Evolutionary conservation across 2,888 invertebrate species (phyloP).

Genomic region (Pseudolycoriella hygida): DNA sequence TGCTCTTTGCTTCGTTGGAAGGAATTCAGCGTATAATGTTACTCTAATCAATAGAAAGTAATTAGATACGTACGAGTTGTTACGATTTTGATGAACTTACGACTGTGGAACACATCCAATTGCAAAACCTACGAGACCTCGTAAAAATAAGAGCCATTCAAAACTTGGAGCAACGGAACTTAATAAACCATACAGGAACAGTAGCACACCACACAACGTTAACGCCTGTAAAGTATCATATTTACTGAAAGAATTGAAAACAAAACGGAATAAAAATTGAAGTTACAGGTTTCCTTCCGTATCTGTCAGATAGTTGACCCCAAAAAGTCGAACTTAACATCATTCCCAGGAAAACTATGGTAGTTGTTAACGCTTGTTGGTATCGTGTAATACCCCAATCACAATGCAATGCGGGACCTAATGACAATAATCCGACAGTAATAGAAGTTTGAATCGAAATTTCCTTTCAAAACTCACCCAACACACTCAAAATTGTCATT

Average conservation of each 20-base stretch:
- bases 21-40: slow-evolving; percentile 88
- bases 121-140: slow-evolving; percentile 87
- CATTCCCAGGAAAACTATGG: slow-evolving; percentile 90
- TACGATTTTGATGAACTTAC: slow-evolving; percentile 39
- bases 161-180: slow-evolving; percentile 85
- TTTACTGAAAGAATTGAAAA: slow-evolving; percentile 3
- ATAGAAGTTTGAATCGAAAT: too few relatives aligned
- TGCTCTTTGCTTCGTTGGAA: slow-evolving; percentile 83
- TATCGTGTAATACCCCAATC: slow-evolving; percentile 79
- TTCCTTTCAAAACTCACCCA: too few relatives aligned
- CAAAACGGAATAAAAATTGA: slow-evolving; percentile 1
- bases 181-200: slow-evolving; percentile 80
- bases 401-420: slow-evolving; percentile 80
- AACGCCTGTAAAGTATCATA: slow-evolving; percentile 44
- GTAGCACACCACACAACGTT: slow-evolving; percentile 70
- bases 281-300: slow-evolving; percentile 67
- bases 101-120: slow-evolving; percentile 95
- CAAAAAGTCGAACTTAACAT: slow-evolving; percentile 93
- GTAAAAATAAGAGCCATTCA: slow-evolving; percentile 74
- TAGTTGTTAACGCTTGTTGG: slow-evolving; percentile 84
- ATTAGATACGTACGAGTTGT: slow-evolving; percentile 2
- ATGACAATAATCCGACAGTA: too few relatives aligned
- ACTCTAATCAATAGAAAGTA: slow-evolving; percentile 42
- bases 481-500: slow-evolving; percentile 88
- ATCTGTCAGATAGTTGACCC: slow-evolving; percentile 87